Percentiles rank a stretch among this genome's conserved stretches.
These are phyloP conservation scores for Apteryx owenii DNA, from an alignment of 2,113 vertebrate genomes.

Conservation along the genomic window DNA sequence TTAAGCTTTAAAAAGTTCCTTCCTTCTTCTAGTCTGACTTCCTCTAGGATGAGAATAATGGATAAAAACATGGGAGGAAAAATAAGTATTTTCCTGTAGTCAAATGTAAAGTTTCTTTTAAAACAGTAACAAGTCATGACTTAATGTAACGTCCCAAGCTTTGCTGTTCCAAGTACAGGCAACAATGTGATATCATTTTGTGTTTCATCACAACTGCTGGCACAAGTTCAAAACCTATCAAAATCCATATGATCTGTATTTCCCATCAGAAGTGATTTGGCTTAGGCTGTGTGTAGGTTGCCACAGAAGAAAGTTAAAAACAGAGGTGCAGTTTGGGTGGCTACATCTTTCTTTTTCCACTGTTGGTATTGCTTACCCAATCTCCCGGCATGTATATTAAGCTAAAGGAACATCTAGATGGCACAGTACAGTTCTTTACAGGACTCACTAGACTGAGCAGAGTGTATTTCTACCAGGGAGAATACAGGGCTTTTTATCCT, in stretches of 20 bases:
- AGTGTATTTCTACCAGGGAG: neutral
- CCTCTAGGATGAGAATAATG: neutral
- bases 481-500: neutral
- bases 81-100: neutral
- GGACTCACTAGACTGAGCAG: neutral
- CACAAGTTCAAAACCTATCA: neutral
- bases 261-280: neutral
- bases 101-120: neutral
- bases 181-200: fast-evolving
- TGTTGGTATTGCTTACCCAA: fast-evolving
- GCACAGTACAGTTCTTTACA: neutral
- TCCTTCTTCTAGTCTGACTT: neutral
- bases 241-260: neutral
- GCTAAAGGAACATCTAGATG: neutral
- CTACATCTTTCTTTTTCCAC: neutral
- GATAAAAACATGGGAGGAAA: neutral
- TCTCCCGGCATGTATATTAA: neutral
- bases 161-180: neutral
- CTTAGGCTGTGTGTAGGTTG: neutral
- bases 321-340: neutral
- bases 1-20: neutral
- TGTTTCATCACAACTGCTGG: neutral
- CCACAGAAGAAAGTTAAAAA: neutral
- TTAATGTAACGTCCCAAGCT: neutral
- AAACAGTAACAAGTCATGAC: neutral